Evolutionary conservation across 2,888 invertebrate genomes (phyloP).

Genomic region (Cerastis leucographa): DNA sequence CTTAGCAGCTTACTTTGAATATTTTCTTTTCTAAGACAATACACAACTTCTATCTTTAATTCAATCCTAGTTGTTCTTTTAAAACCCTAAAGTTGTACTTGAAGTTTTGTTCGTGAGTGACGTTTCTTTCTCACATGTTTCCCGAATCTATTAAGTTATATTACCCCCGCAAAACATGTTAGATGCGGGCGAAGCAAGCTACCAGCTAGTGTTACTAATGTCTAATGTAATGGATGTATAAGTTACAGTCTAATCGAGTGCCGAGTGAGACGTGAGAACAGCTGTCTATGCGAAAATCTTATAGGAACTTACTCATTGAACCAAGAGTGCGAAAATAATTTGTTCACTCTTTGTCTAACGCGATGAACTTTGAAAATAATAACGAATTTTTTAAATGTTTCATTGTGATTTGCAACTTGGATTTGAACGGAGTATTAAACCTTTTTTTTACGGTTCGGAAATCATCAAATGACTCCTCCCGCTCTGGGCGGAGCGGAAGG

Average conservation of each 20-base stretch:
- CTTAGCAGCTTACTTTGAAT: no score
- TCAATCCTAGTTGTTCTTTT: background rate
- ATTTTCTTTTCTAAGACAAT: background rate
- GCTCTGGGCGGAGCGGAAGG: no score
- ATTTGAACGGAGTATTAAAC: background rate
- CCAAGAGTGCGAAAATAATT: background rate
- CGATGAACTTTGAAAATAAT: no score
- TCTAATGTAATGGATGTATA: conserved; percentile 28
- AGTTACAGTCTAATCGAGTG: conserved; percentile 22
- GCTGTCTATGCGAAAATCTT: background rate
- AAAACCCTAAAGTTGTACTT: background rate
- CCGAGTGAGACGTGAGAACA: conserved; percentile 18
- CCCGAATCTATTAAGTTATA: conserved; percentile 2
- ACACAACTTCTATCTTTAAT: background rate
- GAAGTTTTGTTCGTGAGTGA: no score
- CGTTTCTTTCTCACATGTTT: background rate
- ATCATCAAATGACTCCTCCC: no score
- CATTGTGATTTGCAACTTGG: background rate
- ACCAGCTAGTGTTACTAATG: conserved; percentile 39
- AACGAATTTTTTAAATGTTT: background rate
- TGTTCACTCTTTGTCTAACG: background rate
- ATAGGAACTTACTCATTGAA: no score
- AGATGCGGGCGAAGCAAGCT: conserved; percentile 3
- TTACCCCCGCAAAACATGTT: background rate
- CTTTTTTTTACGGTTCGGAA: no score